A percentile compares a stretch with the other conserved stretches of the same genome.
Conservation (phyloP, 2,888 invertebrate genomes). For the Liopterus haemorrhoidalis region DNA sequence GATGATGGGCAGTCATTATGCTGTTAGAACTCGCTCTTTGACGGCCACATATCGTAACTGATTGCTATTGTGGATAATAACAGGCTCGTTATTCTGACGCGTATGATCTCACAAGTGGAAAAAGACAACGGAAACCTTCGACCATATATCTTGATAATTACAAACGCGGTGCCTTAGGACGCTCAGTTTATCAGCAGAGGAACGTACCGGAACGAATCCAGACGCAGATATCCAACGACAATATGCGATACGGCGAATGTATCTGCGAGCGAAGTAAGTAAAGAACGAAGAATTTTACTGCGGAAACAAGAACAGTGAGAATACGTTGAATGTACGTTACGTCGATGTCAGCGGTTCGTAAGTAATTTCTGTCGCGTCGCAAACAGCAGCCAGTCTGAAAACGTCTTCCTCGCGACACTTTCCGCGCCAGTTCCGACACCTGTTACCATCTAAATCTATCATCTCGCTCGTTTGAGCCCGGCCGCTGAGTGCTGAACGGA, state of each 20-base stretch:
- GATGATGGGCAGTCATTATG: constrained; percentile 43
- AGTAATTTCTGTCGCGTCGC: constrained; percentile 7
- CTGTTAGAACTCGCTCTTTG: constrained; percentile 42
- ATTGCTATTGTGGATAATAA: constrained; percentile 41
- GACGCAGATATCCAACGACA: too few relatives aligned
- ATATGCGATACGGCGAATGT: too few relatives aligned
- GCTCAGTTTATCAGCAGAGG: too few relatives aligned
- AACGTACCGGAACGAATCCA: too few relatives aligned
- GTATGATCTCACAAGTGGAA: constrained; percentile 35
- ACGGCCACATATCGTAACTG: constrained; percentile 39
- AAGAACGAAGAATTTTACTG: too few relatives aligned
- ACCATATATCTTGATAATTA: constrained; percentile 27
- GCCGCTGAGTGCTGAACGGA: neutral
- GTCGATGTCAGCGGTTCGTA: neutral
- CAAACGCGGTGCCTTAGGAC: too few relatives aligned
- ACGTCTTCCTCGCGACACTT: constrained; percentile 7
- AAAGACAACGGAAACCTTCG: constrained; percentile 15
- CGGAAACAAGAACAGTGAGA: neutral
- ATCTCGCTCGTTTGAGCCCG: constrained; percentile 25
- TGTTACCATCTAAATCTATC: constrained; percentile 37
- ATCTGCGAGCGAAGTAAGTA: too few relatives aligned
- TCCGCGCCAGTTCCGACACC: constrained; percentile 29
- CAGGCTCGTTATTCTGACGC: constrained; percentile 38
- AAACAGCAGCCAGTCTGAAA: constrained; percentile 13
- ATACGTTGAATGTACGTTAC: neutral